These are phyloP conservation scores for Leptarthrus brevirostris DNA, from an alignment of 2,888 invertebrate species.

Conservation along the genomic window DNA sequence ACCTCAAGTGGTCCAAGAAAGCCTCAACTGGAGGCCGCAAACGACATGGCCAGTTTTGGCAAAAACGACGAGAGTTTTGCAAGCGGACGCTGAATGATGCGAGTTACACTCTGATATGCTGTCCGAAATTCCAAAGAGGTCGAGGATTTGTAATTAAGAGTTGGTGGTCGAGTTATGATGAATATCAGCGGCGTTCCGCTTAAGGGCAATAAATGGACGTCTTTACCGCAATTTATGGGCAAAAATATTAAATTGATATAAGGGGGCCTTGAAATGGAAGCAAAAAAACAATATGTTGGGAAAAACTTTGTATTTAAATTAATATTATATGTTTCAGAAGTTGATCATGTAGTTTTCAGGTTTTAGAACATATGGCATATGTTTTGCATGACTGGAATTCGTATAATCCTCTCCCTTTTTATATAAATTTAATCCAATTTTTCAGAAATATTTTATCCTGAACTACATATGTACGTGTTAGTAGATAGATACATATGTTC, in stretches of 20 bases:
- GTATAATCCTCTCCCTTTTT: too few relatives aligned
- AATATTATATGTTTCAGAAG: too few relatives aligned
- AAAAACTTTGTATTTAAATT: too few relatives aligned
- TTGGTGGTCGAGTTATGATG: slow-evolving; percentile 40
- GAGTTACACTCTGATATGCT: neutral
- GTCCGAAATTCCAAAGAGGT: slow-evolving; percentile 34
- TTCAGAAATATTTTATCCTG: too few relatives aligned
- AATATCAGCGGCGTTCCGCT: slow-evolving; percentile 32
- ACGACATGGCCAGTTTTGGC: slow-evolving; percentile 6
- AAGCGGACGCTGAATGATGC: slow-evolving; percentile 15
- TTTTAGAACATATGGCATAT: too few relatives aligned
- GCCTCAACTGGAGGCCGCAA: slow-evolving; percentile 26
- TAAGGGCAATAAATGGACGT: slow-evolving; percentile 15
- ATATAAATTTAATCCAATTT: too few relatives aligned
- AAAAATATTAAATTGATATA: slow-evolving; percentile 27
- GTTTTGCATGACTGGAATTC: too few relatives aligned
- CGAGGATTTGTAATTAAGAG: slow-evolving; percentile 39
- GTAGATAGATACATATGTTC: too few relatives aligned
- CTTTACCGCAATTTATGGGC: slow-evolving; percentile 34
- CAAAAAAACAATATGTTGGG: too few relatives aligned
- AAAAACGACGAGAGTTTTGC: neutral
- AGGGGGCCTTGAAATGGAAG: too few relatives aligned
- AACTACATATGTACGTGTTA: too few relatives aligned
- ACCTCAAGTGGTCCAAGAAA: slow-evolving; percentile 33
- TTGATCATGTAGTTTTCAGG: too few relatives aligned